Evolutionary conservation across 1,140 invertebrate genomes (phyloP), one percentile per base, ranked within the genome.

Genomic region (Rhopalosiphum maidis): DNA sequence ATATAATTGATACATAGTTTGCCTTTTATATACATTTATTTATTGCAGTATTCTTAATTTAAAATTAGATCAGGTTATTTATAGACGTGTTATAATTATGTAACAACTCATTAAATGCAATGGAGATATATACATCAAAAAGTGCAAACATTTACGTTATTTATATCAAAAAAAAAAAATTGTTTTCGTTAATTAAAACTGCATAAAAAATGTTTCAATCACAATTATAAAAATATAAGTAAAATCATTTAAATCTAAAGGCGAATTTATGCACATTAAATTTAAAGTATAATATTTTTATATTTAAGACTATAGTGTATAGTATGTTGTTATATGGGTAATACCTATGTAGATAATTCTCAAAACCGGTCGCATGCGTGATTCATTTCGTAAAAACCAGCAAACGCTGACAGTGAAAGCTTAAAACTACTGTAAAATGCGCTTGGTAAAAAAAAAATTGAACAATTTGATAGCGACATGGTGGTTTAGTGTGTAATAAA

Each of bases 401-500:
- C 86, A 48, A 87, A 23, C 83, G 25, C 9, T 30, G 18, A 51
- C 46, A 21, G 86, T 48, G 86, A 87, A 87, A 87, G 86, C 18
- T n/a, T 21, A 18, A 88, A n/a, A 21, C 35, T n/a, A 25, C 43
- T 22, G 22, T 11, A 37, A 46, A 54, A 35, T 87, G 37, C 30
- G 15, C 23, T 48, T 48, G 18, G 46, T 23, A 18, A 11, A 30
- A 46, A 82, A 41, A 41, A 87, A 48, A 87, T 51, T 48, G n/a
- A 54, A 89, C 48, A 25, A 55, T 55, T 89, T 89, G 30, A 35
- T 51, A 87, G 43, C n/a, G 30, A 87, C n/a, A 35, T 37, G 30
- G 54, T 23, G 88, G 35, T 89, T 54, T 55, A 55, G n/a, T 25
- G 23, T 89, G 35, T 89, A 54, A 55, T 89, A 89, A 89, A 89